Evolutionary conservation across 2,888 invertebrate genomes (phyloP).

Genomic region (Lutraria lutraria): DNA sequence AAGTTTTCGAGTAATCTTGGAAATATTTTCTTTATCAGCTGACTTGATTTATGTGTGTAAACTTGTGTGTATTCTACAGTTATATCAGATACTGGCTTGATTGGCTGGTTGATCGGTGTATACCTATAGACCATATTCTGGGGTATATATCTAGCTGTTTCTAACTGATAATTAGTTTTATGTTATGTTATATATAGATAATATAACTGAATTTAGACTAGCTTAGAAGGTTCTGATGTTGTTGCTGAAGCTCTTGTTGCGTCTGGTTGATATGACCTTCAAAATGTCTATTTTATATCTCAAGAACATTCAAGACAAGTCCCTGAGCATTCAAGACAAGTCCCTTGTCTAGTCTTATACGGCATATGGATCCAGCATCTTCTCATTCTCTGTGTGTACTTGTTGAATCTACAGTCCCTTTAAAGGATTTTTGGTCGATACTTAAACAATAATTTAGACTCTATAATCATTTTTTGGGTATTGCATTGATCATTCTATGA

Average conservation of each 20-base stretch:
- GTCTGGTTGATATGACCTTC: no score
- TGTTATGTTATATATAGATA: background rate
- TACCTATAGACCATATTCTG: conserved; percentile 8
- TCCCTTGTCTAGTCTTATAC: no score
- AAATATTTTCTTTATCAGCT: conserved; percentile 3
- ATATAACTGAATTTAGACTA: background rate
- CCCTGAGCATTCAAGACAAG: no score
- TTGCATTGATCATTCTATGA: no score
- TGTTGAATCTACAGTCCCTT: no score
- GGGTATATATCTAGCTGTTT: background rate
- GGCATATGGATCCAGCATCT: no score
- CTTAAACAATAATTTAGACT: no score
- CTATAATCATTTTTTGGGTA: no score
- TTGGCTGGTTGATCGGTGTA: background rate
- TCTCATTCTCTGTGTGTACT: no score
- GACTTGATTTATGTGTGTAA: conserved; percentile 2
- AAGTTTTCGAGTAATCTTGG: background rate
- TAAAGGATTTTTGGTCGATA: no score
- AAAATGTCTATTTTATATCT: no score
- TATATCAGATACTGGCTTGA: background rate
- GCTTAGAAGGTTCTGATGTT: background rate
- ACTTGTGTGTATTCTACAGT: background rate
- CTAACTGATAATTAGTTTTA: background rate
- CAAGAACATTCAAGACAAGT: no score
- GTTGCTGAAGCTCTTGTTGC: background rate